These are phyloP conservation scores for Arizona elegans DNA, from an alignment of 2,113 vertebrate species.

Conservation along the genomic window DNA sequence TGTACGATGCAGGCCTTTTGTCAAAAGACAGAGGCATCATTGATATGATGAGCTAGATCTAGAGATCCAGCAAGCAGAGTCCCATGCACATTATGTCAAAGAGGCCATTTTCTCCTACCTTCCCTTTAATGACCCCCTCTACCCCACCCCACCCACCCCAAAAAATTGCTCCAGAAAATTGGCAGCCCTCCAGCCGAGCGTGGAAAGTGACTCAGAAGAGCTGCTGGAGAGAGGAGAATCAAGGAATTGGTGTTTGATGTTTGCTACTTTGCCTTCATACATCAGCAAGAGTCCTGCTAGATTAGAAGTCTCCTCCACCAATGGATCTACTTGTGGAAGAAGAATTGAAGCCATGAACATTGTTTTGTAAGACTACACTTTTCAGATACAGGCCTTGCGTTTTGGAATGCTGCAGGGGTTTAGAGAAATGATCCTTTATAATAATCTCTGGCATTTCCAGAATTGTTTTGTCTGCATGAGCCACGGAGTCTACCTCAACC, in stretches of 20 bases:
- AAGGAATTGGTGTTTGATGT: neutral
- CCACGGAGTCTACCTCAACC: constrained; percentile 55
- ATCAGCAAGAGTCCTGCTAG: neutral
- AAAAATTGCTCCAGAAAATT: neutral
- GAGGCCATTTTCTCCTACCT: neutral
- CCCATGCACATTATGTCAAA: neutral
- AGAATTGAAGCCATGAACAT: neutral
- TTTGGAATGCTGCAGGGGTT: neutral
- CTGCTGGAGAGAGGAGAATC: neutral
- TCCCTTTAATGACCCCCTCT: neutral
- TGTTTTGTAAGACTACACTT: constrained; percentile 32
- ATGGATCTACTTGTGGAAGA: neutral
- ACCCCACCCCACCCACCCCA: too few species aligned
- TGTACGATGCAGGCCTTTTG: neutral
- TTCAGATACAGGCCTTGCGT: neutral
- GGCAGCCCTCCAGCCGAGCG: neutral
- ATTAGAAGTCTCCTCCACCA: neutral
- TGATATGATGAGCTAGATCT: constrained; percentile 11
- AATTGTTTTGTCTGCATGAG: constrained; percentile 58
- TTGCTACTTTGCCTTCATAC: neutral
- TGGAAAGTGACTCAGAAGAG: neutral
- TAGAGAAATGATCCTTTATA: constrained; percentile 19
- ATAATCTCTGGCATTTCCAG: constrained; percentile 61
- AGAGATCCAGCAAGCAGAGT: neutral
- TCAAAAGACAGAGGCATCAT: neutral